Percentiles rank a stretch among this genome's conserved stretches.
Evolutionary conservation across 2,797 vertebrate species (phyloP).

Genomic region (Peromyscus aztecus): DNA sequence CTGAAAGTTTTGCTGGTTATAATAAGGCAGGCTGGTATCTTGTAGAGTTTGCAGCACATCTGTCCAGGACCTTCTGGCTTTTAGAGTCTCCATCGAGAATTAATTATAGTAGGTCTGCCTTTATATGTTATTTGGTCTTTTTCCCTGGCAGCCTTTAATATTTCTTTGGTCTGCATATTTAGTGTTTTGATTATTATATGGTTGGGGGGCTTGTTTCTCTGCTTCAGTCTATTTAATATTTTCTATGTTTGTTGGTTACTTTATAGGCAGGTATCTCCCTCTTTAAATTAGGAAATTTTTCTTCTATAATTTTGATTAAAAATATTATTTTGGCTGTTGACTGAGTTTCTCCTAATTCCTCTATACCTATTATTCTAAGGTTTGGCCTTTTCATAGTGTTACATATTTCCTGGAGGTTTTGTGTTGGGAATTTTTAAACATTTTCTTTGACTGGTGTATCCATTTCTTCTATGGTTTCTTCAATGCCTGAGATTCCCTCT

Average conservation of each 20-base stretch:
- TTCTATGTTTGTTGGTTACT: neutral
- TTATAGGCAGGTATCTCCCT: neutral
- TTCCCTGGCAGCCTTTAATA: neutral
- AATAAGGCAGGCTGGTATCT: neutral
- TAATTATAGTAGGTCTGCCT: neutral
- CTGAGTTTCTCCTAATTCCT: neutral
- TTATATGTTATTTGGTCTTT: neutral
- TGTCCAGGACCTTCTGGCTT: neutral
- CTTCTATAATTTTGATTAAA: neutral
- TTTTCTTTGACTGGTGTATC: neutral
- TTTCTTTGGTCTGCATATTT: neutral
- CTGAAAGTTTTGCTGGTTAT: neutral
- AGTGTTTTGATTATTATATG: neutral
- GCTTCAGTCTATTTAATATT: neutral
- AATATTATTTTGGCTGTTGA: neutral
- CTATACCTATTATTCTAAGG: neutral
- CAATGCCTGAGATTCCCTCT: neutral
- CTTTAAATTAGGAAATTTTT: neutral
- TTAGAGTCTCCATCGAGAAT: neutral
- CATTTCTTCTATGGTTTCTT: neutral
- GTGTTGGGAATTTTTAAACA: neutral
- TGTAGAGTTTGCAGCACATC: neutral
- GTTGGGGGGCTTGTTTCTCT: neutral
- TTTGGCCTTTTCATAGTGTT: neutral
- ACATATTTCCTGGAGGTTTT: neutral